Percentiles rank a stretch among this genome's conserved stretches.
Evolutionary conservation across 92 coral and sea anemone genomes (phyloP).

Genomic region (Phenganax marumi): DNA sequence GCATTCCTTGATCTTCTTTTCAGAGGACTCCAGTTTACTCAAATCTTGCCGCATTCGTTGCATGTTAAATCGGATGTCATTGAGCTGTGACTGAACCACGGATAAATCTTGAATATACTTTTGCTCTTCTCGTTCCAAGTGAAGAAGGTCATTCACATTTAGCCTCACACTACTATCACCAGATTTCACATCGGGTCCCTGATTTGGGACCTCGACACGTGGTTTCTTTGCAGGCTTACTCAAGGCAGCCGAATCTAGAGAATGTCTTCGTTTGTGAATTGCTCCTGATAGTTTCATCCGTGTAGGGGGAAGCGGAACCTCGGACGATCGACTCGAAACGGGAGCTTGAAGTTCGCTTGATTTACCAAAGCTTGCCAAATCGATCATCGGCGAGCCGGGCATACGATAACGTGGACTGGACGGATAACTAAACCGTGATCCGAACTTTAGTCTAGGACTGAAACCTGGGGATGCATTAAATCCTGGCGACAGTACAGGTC

Average conservation of each 20-base stretch:
- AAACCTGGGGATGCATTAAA: conserved; percentile 9
- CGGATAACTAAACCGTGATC: background rate
- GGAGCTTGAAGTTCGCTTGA: background rate
- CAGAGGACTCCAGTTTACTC: conserved; percentile 74
- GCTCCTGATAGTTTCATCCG: background rate
- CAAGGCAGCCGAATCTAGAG: conserved; percentile 3
- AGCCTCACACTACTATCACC: conserved; percentile 59
- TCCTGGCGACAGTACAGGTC: background rate
- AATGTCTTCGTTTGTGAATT: conserved; percentile 20
- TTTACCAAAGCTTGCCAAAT: conserved; percentile 35
- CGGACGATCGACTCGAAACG: conserved; percentile 5
- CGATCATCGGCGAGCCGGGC: conserved; percentile 24
- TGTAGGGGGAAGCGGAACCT: background rate
- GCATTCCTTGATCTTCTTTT: conserved; percentile 64
- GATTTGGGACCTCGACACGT: conserved; percentile 31
- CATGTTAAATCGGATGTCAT: conserved; percentile 67
- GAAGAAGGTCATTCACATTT: conserved; percentile 71
- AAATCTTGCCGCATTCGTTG: conserved; percentile 79
- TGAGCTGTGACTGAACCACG: conserved; percentile 65
- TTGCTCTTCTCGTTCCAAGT: conserved; percentile 89
- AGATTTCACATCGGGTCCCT: conserved; percentile 37
- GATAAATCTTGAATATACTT: conserved; percentile 69
- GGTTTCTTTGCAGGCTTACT: conserved; percentile 14
- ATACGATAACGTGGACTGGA: background rate
- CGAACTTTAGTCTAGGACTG: conserved; percentile 19